Percentiles rank a stretch among this genome's conserved stretches.
phyloP scores from a whole-genome alignment of 1,140 invertebrate species.

The Euwallacea similis region DNA sequence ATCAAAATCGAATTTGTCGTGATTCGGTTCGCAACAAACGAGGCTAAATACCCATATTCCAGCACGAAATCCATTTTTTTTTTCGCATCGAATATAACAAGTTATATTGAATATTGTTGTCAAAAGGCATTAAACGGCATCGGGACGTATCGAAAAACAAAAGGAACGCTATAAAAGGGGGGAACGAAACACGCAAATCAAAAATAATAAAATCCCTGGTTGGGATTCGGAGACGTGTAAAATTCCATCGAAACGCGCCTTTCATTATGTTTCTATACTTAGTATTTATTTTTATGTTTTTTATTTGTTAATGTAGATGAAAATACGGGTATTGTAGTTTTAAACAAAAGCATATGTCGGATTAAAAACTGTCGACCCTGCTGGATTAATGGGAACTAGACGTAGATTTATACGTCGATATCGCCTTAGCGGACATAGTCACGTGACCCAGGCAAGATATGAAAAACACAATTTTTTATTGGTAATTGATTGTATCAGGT shows the following conservation, averaged over 20 bases:
- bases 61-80: slow-evolving; percentile 33
- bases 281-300: not conserved
- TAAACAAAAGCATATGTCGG: too few relatives aligned
- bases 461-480: slow-evolving; percentile 31
- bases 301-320: too few relatives aligned
- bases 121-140: slow-evolving; percentile 36
- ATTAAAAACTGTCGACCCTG: too few relatives aligned
- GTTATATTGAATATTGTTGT: slow-evolving; percentile 41
- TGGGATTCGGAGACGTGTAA: slow-evolving; percentile 9
- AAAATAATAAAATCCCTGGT: slow-evolving; percentile 31
- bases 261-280: slow-evolving; percentile 3
- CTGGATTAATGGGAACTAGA: too few relatives aligned
- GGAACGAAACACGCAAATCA: slow-evolving; percentile 35
- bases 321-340: too few relatives aligned
- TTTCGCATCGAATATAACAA: slow-evolving; percentile 30
- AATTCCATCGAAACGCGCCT: not conserved
- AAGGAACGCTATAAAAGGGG: slow-evolving; percentile 35
- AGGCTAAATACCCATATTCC: slow-evolving; percentile 30
- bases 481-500: slow-evolving; percentile 40
- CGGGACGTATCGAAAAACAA: slow-evolving; percentile 36
- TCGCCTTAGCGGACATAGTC: slow-evolving; percentile 9
- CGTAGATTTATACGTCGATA: slow-evolving; percentile 12
- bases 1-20: slow-evolving; percentile 22
- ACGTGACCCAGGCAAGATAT: slow-evolving; percentile 19
- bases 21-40: slow-evolving; percentile 35